These are phyloP conservation scores for Epirrhoe alternata DNA, from an alignment of 2,888 invertebrate genomes.

Conservation along the genomic window DNA sequence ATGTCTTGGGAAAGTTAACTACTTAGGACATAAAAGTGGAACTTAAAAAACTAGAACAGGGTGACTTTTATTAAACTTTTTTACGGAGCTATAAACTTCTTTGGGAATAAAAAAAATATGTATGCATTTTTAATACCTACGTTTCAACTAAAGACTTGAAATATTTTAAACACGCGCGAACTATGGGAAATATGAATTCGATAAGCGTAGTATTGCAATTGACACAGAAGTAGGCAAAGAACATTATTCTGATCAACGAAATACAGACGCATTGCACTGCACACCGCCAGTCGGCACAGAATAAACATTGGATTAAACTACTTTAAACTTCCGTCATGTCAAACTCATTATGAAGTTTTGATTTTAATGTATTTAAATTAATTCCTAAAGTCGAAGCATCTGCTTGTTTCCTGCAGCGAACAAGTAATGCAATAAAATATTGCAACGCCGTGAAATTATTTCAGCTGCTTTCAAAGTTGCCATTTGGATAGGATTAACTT, in stretches of 20 bases:
- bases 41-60: neutral
- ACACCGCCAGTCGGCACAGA: slow-evolving; percentile 16
- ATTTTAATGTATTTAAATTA: slow-evolving; percentile 61
- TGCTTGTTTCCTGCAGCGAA: slow-evolving; percentile 45
- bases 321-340: slow-evolving; percentile 48
- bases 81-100: neutral
- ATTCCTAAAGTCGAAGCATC: slow-evolving; percentile 55
- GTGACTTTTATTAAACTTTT: neutral
- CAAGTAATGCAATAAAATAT: slow-evolving; percentile 43
- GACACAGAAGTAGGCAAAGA: no score
- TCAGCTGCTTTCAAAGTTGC: slow-evolving; percentile 6
- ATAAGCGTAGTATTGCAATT: neutral
- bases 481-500: neutral
- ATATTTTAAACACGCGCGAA: neutral
- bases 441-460: slow-evolving; percentile 24
- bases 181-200: neutral
- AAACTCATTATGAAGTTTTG: slow-evolving; percentile 55
- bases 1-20: slow-evolving; percentile 29
- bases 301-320: slow-evolving; percentile 41
- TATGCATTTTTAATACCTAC: neutral
- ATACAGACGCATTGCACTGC: slow-evolving; percentile 9
- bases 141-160: neutral
- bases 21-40: neutral
- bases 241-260: neutral
- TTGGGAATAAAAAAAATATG: neutral